Base-by-base conservation (phyloP, 1,140 invertebrate genomes). In the Lucilia sericata region DNA sequence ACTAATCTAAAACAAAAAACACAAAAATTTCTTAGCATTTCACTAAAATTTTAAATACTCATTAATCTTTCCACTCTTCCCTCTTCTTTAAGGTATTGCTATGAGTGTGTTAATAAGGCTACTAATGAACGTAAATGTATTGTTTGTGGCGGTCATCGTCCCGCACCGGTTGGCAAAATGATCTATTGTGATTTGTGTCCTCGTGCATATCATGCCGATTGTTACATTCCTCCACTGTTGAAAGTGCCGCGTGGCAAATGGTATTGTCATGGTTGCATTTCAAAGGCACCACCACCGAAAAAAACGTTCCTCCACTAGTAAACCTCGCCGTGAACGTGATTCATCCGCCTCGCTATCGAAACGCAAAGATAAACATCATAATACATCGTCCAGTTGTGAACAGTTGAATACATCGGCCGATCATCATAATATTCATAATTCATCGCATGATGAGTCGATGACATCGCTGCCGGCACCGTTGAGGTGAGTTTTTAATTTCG, bases 81-180 rank as follows among this genome's bases (percentile, higher is more conserved):
- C 12, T 25, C 19, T 19, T 80, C 36, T 84, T 91, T 2, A 86
- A 97, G 96, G 96, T 97, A 96, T 91, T 99, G 98, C 92, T 98
- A 95, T 93, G 97, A 98, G 91, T 99, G 98, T 92, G 95, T 98
- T 91, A 98, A 99, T 90, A 98, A 99, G 93, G 97, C 97, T 65
- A 96, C 96, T 74, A 96, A 96, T 74, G 95, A 97, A 88, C 93
- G 96, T 86, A 96, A 96, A 88, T 96, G 96, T 91, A 96, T 97
- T 86, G 96, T 98, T 74, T 98, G 97, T 91, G 97, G 97, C 7
- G 96, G 95, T 83, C 94, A 95, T 86, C 92, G 92, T 4, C 92
- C 92, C 2, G 85, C 90, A 36, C 89, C 91, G 0, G 91, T 91
- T n/a, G 95, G 95, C 87, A 95, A 96, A 86, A 93, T 96, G 86